Percentiles rank a stretch among this genome's conserved stretches.
Evolutionary conservation across 2,888 invertebrate genomes (phyloP).

Genomic region (Lasioglossum zephyrum): DNA sequence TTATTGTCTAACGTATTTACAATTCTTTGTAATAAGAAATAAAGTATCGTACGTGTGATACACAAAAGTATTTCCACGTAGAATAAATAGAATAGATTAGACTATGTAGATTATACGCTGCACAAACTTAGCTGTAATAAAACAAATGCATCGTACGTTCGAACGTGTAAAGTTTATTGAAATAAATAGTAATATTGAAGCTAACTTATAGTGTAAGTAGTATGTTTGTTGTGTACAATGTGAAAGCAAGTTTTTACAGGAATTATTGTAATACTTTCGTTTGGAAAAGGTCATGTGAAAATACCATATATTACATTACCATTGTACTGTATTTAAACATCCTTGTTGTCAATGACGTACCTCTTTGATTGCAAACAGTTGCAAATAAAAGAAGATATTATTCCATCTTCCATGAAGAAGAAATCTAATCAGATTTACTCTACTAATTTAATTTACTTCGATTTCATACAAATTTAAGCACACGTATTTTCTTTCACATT

Average conservation of each 20-base stretch:
- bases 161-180: slow-evolving; percentile 13
- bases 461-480: background rate
- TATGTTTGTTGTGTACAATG: background rate
- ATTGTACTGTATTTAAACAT: slow-evolving; percentile 15
- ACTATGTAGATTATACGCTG: too few species aligned
- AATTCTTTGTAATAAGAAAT: background rate
- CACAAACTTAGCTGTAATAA: too few species aligned
- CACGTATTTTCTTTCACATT: background rate
- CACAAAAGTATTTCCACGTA: background rate
- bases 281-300: slow-evolving; percentile 27
- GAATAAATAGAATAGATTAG: background rate
- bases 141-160: background rate
- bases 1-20: background rate
- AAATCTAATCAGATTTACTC: background rate
- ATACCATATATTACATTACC: background rate
- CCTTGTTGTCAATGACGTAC: background rate
- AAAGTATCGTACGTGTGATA: background rate
- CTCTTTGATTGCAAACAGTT: background rate
- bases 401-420: background rate
- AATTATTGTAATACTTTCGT: background rate
- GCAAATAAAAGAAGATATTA: background rate
- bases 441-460: background rate
- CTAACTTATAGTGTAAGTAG: slow-evolving; percentile 27
- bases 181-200: slow-evolving; percentile 8
- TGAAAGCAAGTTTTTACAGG: background rate